These are phyloP conservation scores for Formicarius rufipectus DNA, from an alignment of 2,113 vertebrate genomes.

Conservation along the genomic window DNA sequence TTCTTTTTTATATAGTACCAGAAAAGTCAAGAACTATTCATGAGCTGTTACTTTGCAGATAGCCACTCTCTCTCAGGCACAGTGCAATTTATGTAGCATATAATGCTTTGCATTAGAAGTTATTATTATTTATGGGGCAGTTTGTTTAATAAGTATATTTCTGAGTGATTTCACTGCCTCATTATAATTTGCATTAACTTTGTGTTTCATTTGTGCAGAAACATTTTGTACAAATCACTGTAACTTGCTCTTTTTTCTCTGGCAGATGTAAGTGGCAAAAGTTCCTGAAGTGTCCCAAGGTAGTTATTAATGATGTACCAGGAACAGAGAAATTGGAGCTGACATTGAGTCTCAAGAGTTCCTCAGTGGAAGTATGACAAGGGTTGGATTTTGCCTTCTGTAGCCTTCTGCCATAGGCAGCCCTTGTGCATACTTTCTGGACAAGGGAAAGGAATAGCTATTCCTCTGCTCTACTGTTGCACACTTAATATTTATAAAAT, in stretches of 20 bases:
- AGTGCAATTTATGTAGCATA: not conserved
- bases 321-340: not conserved
- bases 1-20: not conserved
- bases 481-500: not conserved
- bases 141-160: not conserved
- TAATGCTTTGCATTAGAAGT: not conserved
- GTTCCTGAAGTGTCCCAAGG: not conserved
- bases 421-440: not conserved
- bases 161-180: not conserved
- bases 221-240: not conserved
- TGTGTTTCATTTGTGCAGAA: not conserved
- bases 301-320: not conserved
- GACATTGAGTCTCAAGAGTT: not conserved
- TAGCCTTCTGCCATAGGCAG: not conserved
- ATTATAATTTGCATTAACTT: not conserved
- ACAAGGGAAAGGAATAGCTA: fast-evolving
- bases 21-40: not conserved
- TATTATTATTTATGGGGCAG: not conserved
- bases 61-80: not conserved
- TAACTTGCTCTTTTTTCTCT: not conserved
- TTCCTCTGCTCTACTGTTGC: not conserved
- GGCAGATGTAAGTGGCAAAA: not conserved
- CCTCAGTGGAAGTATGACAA: not conserved
- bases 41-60: not conserved
- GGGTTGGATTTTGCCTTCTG: not conserved